These are phyloP conservation scores for Lates japonicus DNA, from an alignment of 2,797 vertebrate genomes.

Conservation along the genomic window DNA sequence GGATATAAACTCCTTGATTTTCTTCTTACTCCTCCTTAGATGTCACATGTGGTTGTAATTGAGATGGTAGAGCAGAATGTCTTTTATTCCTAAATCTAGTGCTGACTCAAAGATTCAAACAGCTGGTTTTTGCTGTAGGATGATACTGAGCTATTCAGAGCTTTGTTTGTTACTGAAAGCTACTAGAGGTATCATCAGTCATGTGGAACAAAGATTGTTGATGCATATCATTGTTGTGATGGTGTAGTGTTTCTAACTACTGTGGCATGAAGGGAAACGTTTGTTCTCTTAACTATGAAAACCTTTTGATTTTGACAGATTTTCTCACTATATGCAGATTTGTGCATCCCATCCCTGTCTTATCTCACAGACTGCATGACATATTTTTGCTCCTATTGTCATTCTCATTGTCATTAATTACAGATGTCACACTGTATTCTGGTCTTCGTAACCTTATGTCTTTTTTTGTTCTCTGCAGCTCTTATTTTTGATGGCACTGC, in stretches of 20 bases:
- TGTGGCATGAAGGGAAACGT: no score
- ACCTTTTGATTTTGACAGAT: no score
- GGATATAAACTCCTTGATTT: background rate
- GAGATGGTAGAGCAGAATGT: background rate
- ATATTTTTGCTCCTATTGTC: no score
- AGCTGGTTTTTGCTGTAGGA: background rate
- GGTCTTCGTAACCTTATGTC: background rate
- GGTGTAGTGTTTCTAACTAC: no score
- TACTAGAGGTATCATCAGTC: no score
- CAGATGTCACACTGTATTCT: background rate
- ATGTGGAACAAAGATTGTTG: conserved; percentile 9
- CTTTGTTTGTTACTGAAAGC: no score
- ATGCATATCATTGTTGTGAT: conserved; percentile 2
- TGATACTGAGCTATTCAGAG: no score
- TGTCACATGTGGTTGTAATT: background rate
- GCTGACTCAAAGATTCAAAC: background rate
- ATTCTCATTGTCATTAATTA: background rate
- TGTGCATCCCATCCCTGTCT: no score
- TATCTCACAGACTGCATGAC: no score
- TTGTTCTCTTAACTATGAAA: no score
- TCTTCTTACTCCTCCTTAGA: no score
- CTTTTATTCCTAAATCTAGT: background rate
- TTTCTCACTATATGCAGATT: no score
- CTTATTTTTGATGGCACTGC: conserved; percentile 93
- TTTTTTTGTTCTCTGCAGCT: conserved; percentile 76